phyloP scores from a whole-genome alignment of 2,113 vertebrate species.

The Potamarius usumacintae region DNA sequence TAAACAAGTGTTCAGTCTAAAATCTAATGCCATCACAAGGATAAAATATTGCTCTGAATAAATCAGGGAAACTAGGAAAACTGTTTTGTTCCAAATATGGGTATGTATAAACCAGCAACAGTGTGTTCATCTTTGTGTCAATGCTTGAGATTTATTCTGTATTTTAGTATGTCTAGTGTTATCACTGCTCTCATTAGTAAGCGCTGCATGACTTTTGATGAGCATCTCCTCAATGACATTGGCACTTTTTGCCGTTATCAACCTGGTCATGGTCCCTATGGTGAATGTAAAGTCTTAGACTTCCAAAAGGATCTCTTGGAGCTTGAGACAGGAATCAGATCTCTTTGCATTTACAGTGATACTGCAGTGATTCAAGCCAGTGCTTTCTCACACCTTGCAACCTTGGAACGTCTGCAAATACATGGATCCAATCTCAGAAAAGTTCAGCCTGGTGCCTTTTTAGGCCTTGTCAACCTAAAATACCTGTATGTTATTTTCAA shows the following conservation, averaged over 20 bases:
- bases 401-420: slow-evolving; percentile 36
- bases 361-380: slow-evolving; percentile 16
- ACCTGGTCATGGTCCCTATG: slow-evolving; percentile 39
- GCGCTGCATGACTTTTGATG: slow-evolving; percentile 35
- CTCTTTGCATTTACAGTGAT: slow-evolving; percentile 17
- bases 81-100: neutral
- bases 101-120: neutral
- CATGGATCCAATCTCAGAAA: neutral
- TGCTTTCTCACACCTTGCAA: slow-evolving; percentile 38
- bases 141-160: neutral
- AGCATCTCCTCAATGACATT: slow-evolving; percentile 37
- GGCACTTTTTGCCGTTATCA: neutral
- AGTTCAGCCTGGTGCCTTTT: slow-evolving; percentile 38
- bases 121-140: neutral
- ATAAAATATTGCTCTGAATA: slow-evolving; percentile 1
- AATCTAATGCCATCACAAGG: neutral
- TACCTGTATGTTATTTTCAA: neutral
- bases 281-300: slow-evolving; percentile 38
- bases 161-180: neutral
- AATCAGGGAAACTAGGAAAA: neutral
- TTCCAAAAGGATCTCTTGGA: slow-evolving; percentile 37
- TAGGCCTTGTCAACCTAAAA: slow-evolving; percentile 35
- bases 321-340: slow-evolving; percentile 4
- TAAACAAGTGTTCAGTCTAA: neutral
- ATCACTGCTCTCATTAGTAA: slow-evolving; percentile 23